Percentiles rank a stretch among this genome's conserved stretches.
phyloP scores from a whole-genome alignment of 2,888 invertebrate species.

The Brachyopa scutellaris region DNA sequence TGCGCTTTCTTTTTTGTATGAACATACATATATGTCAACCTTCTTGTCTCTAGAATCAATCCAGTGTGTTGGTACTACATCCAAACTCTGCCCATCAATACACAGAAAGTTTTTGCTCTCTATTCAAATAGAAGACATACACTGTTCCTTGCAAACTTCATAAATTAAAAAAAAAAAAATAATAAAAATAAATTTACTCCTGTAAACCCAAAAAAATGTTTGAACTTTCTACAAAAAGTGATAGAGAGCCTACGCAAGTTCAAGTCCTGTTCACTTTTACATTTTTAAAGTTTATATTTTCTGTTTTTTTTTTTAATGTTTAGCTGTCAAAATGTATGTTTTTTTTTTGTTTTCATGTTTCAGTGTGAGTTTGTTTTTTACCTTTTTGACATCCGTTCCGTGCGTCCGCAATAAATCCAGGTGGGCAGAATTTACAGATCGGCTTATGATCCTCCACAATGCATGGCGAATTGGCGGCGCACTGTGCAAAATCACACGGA shows the following conservation, averaged over 20 bases:
- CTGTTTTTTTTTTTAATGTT: slow-evolving; percentile 42
- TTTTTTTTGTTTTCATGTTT: slow-evolving; percentile 69
- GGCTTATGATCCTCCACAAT: slow-evolving; percentile 97
- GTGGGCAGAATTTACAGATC: slow-evolving; percentile 97
- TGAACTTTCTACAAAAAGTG: slow-evolving; percentile 62
- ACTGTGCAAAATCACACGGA: slow-evolving; percentile 93
- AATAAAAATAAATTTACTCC: slow-evolving; percentile 33
- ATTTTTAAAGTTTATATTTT: slow-evolving; percentile 28
- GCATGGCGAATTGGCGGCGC: slow-evolving; percentile 93
- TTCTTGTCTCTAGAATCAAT: too few relatives aligned
- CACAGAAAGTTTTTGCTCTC: slow-evolving; percentile 8
- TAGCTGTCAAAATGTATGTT: slow-evolving; percentile 52
- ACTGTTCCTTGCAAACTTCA: slow-evolving; percentile 27
- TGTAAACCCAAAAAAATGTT: slow-evolving; percentile 59
- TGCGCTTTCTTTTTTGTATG: too few relatives aligned
- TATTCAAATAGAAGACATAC: slow-evolving; percentile 46
- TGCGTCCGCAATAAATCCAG: slow-evolving; percentile 95
- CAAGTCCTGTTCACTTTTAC: slow-evolving; percentile 61
- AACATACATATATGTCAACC: too few relatives aligned
- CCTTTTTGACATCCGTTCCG: slow-evolving; percentile 98
- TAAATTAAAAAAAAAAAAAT: slow-evolving; percentile 21
- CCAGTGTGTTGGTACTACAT: too few relatives aligned
- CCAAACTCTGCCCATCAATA: slow-evolving; percentile 25
- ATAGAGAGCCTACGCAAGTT: slow-evolving; percentile 57
- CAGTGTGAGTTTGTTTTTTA: slow-evolving; percentile 83